Evolutionary conservation across 1,140 invertebrate species (phyloP).

Genomic region (Trichonephila clavipes): DNA sequence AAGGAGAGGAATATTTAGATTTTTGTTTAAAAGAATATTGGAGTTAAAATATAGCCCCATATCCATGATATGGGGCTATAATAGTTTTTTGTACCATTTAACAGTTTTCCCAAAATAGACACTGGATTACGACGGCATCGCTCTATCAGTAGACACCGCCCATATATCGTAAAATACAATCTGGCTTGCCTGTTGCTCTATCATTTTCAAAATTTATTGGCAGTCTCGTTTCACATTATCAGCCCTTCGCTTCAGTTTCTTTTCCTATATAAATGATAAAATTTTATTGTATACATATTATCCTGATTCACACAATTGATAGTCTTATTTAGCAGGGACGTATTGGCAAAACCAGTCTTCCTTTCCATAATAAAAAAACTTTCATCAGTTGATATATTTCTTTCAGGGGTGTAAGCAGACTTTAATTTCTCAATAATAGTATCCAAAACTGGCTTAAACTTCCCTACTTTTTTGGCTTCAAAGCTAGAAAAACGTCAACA

Average conservation of each 20-base stretch:
- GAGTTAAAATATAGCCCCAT: neutral
- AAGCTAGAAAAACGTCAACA: neutral
- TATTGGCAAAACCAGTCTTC: slow-evolving; percentile 21
- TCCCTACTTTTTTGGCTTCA: neutral
- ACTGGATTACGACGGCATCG: neutral
- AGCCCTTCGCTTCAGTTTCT: neutral
- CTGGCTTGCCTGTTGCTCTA: neutral
- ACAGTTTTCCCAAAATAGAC: neutral
- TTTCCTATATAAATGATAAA: neutral
- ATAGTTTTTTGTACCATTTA: neutral
- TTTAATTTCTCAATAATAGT: neutral
- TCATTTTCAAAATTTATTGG: too few relatives aligned
- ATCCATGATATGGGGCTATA: neutral
- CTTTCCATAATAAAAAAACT: slow-evolving; percentile 31
- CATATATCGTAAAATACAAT: neutral
- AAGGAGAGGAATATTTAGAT: too few relatives aligned
- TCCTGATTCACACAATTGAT: slow-evolving; percentile 8
- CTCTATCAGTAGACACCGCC: neutral
- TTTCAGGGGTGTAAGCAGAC: slow-evolving; percentile 4
- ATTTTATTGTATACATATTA: neutral
- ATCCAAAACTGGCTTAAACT: neutral
- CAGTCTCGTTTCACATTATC: neutral
- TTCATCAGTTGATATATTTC: slow-evolving; percentile 43
- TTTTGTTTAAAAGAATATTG: neutral
- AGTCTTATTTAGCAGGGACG: slow-evolving; percentile 16